phyloP scores from a whole-genome alignment of 2,888 invertebrate species.

The Xanthia icteritia region DNA sequence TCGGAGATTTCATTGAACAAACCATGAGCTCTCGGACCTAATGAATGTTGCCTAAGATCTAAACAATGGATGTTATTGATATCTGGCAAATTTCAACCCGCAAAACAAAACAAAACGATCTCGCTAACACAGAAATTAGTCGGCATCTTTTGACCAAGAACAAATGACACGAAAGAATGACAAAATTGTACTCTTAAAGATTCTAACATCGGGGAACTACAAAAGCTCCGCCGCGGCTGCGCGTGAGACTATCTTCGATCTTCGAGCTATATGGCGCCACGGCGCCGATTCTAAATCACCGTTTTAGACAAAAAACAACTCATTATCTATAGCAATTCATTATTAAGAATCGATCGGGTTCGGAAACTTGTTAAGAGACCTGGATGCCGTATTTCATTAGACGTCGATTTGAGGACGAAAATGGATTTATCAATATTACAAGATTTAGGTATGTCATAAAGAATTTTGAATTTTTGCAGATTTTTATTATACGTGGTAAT shows the following conservation, averaged over 20 bases:
- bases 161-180: slow-evolving; percentile 48
- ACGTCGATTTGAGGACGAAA: slow-evolving; percentile 42
- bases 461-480: slow-evolving; percentile 19
- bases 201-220: slow-evolving; percentile 59
- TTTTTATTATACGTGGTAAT: slow-evolving; percentile 5
- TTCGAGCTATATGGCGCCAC: slow-evolving; percentile 79
- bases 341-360: slow-evolving; percentile 56
- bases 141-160: slow-evolving; percentile 38
- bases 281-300: slow-evolving; percentile 78
- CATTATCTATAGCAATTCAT: slow-evolving; percentile 71
- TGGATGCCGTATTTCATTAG: slow-evolving; percentile 40
- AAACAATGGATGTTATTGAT: background rate
- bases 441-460: slow-evolving; percentile 32
- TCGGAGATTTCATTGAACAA: too few species aligned
- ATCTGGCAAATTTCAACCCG: background rate
- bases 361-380: slow-evolving; percentile 45
- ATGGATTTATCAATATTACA: slow-evolving; percentile 45
- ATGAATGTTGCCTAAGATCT: background rate
- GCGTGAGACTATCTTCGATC: slow-evolving; percentile 77
- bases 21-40: too few species aligned
- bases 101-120: background rate
- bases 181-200: slow-evolving; percentile 43
- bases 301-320: slow-evolving; percentile 74
- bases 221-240: slow-evolving; percentile 66
- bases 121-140: slow-evolving; percentile 27